Conservation (phyloP, 1,140 invertebrate genomes). For the Zeugodacus cucurbitae region DNA sequence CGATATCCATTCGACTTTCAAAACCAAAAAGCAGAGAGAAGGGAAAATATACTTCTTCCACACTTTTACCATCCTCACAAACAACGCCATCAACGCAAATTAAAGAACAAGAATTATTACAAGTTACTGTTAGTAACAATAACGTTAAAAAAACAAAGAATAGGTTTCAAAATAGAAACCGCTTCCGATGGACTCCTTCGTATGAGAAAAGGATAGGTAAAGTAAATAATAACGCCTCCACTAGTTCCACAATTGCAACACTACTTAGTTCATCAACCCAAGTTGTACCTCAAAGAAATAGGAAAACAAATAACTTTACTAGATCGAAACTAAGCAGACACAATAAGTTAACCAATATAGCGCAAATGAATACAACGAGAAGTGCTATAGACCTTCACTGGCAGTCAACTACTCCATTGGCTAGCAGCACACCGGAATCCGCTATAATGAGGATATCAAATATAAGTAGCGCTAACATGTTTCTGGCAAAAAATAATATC, state of each 20-base stretch:
- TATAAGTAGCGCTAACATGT: not conserved
- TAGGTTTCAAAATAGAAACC: not conserved
- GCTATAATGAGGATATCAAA: constrained; percentile 26
- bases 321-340: constrained; percentile 10
- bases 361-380: not conserved
- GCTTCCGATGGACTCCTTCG: not conserved
- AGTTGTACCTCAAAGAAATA: not conserved
- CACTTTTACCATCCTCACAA: not conserved
- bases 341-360: not conserved
- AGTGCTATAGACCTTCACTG: not conserved
- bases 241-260: not conserved
- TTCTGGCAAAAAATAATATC: not conserved
- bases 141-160: not conserved
- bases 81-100: not conserved
- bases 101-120: not conserved
- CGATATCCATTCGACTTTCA: not conserved
- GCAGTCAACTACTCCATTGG: not conserved
- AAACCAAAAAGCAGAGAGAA: not conserved
- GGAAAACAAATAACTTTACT: not conserved
- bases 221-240: not conserved
- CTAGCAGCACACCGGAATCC: constrained; percentile 18
- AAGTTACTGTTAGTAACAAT: not conserved
- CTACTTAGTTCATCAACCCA: not conserved
- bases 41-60: not conserved
- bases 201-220: not conserved